Evolutionary conservation across 2,888 invertebrate genomes (phyloP), one percentile per base, ranked within the genome.

Genomic region (Amorpha juglandis): DNA sequence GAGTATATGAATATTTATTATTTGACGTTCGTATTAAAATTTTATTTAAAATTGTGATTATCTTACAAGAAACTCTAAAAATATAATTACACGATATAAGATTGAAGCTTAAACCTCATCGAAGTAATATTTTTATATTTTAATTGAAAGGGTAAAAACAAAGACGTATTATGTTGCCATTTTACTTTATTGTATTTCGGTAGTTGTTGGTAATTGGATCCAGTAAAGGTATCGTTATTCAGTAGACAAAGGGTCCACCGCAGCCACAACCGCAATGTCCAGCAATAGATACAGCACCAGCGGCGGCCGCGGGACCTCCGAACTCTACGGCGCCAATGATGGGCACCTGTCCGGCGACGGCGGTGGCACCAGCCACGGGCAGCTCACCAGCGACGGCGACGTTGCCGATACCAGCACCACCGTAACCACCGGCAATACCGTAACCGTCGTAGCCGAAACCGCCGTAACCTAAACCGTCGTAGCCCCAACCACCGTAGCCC

Each of bases 271-370:
- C 65, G 47, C 63, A 63, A 35, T 38, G 38, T 7, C 65, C 42
- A 51, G 45, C 50, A 51, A 63, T 63, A 50, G 63, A 63, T 2
- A 63, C 63, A 47, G 53, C 58, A 16, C 42, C 48, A 50, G 55
- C 55, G 11, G 55, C 11, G 21, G 51, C 51, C 35, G 63, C 63
- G 14, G 50, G 14, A 4, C 63, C 63, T 0, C 21, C 12, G 38
- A 63, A 63, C 38, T 51, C 63, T 12, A 72, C 33, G 67, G 71
- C 62, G 63, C 65, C 38, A 70, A 75, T 64, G 67, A 71, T 21
- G 71, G 73, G 63, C 35, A 63, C 63, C 63, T 63, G 63, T 63
- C 63, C 63, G 7, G 51, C 63, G 51, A 63, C 63, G 38, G 42
- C 63, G n/a, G 63, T 58, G 52, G 68, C 52, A 51, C 58, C 62